phyloP scores from a whole-genome alignment of 1,140 invertebrate species.

The Homarus americanus region DNA sequence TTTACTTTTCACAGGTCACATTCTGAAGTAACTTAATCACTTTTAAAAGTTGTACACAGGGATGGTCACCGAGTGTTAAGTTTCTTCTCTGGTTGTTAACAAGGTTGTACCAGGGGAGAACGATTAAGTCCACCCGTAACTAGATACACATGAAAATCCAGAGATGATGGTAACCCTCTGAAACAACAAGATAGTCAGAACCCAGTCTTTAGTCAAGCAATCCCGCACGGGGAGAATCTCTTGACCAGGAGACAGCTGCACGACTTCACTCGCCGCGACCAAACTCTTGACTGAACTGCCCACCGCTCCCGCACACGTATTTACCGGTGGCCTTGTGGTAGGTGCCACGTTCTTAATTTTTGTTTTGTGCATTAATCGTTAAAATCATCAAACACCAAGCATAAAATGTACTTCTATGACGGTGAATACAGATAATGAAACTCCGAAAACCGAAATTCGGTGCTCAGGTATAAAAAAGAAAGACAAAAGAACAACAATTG shows the following conservation, averaged over 20 bases:
- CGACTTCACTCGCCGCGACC: constrained; percentile 3
- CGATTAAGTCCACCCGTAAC: background rate
- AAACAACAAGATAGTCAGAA: background rate
- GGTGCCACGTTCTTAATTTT: background rate
- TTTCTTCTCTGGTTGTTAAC: background rate
- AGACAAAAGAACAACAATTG: no score
- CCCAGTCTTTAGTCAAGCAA: constrained; percentile 15
- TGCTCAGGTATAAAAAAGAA: no score
- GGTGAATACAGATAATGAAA: no score
- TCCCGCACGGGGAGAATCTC: constrained; percentile 25
- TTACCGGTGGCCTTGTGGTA: background rate
- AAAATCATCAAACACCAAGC: no score
- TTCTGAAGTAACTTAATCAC: background rate
- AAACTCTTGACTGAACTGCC: constrained; percentile 9
- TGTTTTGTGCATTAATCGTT: no score
- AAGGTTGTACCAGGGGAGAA: background rate
- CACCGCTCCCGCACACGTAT: background rate
- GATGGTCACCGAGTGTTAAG: background rate
- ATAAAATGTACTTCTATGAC: no score
- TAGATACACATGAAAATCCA: background rate
- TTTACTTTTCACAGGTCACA: background rate
- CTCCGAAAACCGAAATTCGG: no score
- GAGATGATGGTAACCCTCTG: background rate
- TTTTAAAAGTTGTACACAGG: background rate
- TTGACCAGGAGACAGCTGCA: constrained; percentile 8